Base-by-base conservation (phyloP, 2,113 vertebrate species). In the Phaethon lepturus region DNA sequence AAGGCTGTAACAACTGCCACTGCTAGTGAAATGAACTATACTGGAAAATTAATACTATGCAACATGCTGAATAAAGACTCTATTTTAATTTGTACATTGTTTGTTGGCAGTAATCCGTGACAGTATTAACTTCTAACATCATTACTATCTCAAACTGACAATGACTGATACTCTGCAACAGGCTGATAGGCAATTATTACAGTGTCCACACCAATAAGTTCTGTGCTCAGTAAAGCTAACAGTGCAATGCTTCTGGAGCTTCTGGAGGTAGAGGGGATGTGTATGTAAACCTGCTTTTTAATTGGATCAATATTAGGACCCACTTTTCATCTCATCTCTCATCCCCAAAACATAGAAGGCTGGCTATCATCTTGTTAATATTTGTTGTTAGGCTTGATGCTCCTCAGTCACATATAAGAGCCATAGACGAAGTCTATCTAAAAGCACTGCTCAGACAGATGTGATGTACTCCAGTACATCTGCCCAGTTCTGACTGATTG, bases 11-110 rank as follows among this genome's bases (percentile, higher is more conserved):
- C 12, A 89, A 78, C n/a, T 90, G 47, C 14, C 69, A 38, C n/a
- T 87, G 60, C 9, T 47, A 25, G 11, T 26, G 25, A 38, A 73
- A 86, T 58, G 16, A 89, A 47, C 64, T 77, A 84, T 50, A 38
- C 6, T 55, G 22, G 52, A 81, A 87, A 93, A 85, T 47, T 90
- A 90, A 50, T 78, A 71, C 29, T 63, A 22, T 55, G 13, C 11
- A 29, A 44, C 55, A 87, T 59, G 47, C 38, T 85, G 85, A 90
- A 81, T 74, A 90, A 82, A 53, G 33, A 75, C 6, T 11, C 11
- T 81, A 25, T 81, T 91, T 94, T 85, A 91, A 93, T 85, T 92
- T 90, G 31, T 50, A 53, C 44, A 59, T 90, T 94, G 50, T 71
- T 92, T 81, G 17, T 71, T 93, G 87, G 56, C 87, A 95, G n/a